phyloP scores from a whole-genome alignment of 2,888 invertebrate genomes.

The Drosophila atripex region DNA sequence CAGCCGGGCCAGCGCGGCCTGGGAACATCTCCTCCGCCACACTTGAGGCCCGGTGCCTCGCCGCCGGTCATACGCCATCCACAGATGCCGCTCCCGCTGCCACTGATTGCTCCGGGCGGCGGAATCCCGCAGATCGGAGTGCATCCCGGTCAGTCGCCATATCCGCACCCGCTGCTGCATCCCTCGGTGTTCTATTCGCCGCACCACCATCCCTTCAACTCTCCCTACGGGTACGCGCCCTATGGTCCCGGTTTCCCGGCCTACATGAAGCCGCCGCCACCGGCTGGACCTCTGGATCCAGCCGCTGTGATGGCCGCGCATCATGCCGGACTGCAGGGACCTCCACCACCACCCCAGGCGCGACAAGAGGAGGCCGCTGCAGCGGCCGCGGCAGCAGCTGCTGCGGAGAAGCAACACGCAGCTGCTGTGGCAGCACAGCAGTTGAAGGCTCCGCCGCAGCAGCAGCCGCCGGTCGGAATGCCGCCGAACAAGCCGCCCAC shows the following conservation, averaged over 20 bases:
- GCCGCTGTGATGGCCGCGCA: constrained; percentile 82
- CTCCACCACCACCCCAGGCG: constrained; percentile 81
- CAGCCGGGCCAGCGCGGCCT: constrained; percentile 85
- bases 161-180: constrained; percentile 88
- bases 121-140: constrained; percentile 85
- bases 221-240: constrained; percentile 86
- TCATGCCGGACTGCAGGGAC: constrained; percentile 83
- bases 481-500: constrained; percentile 83
- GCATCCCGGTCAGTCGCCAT: constrained; percentile 90
- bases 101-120: constrained; percentile 82
- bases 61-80: constrained; percentile 85
- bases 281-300: constrained; percentile 82
- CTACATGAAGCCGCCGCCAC: constrained; percentile 83
- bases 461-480: constrained; percentile 65
- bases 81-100: constrained; percentile 84
- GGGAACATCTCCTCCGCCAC: constrained; percentile 84
- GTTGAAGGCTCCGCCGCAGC: constrained; percentile 81
- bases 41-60: constrained; percentile 84
- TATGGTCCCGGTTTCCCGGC: constrained; percentile 84
- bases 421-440: constrained; percentile 56
- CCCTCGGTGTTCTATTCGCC: constrained; percentile 89
- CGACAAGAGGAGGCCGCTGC: constrained; percentile 85
- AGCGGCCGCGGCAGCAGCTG: constrained; percentile 71
- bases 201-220: constrained; percentile 87
- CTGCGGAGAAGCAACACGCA: constrained; percentile 60